Base-by-base conservation (phyloP, 2,113 vertebrate genomes). In the Cardinalis cardinalis region DNA sequence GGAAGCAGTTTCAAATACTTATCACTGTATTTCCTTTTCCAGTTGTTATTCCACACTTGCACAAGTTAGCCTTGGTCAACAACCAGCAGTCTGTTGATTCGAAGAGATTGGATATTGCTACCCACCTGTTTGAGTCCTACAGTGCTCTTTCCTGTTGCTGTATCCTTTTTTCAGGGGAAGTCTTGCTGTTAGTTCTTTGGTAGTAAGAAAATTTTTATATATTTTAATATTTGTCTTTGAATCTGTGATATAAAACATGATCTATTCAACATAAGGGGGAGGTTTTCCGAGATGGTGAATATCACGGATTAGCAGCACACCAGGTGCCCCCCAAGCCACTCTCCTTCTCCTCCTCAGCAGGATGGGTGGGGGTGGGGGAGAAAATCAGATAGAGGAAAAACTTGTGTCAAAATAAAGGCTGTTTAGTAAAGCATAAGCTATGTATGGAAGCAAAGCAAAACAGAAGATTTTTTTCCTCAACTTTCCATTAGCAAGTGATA, bases 111-210 rank as follows among this genome's bases (percentile, higher is more conserved):
- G 99, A 99, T 92, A 98, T 99, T 6, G 99, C 99, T 36, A 99
- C 98, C 19, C 99, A 99, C 96, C 98, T 99, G 90, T 99, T 99
- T 88, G 99, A 99, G 96, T 98, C 99, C 95, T 99, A 99, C 97
- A 99, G 99, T 84, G 99, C 99, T 86, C 98, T 99, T 81, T 99
- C 99, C 97, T 99, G 99, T 96, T 99, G 99, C 91, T 99, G 99
- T 99, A 99, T 99, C 99, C 99, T 99, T 90, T 92, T 91, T 12
- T 28, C 46, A 31, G 8, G 18, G 15, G 26, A 72, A 38, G 10
- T 51, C 63, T 40, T 60, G 34, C n/a, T 80, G 18, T 65, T 83
- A 24, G 38, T 82, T 87, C 15, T 71, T 10, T 60, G 43, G 14
- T 25, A 38, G 10, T 36, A 12, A 25, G 5, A 49, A 8, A 74